These are phyloP conservation scores for Panthera tigris DNA, from an alignment of 2,113 vertebrate genomes.

Conservation along the genomic window DNA sequence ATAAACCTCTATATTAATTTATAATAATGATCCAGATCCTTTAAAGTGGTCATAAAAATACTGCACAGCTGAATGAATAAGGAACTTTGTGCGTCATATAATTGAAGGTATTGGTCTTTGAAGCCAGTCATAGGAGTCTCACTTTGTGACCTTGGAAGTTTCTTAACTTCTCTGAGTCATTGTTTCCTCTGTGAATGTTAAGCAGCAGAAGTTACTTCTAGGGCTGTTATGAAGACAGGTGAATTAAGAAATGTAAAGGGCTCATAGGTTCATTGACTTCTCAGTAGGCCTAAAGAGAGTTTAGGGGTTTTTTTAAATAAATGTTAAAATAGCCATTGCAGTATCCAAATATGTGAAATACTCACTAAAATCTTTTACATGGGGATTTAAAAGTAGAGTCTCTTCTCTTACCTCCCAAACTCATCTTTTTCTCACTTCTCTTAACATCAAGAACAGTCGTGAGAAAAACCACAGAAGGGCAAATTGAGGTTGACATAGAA, in stretches of 20 bases:
- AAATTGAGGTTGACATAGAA: neutral
- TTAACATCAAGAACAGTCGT: neutral
- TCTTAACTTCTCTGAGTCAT: neutral
- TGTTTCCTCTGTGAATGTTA: neutral
- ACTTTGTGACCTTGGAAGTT: neutral
- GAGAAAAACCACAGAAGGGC: neutral
- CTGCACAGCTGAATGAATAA: neutral
- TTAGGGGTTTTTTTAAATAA: neutral
- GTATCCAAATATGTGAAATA: neutral
- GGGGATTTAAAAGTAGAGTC: neutral
- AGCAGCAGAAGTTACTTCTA: neutral
- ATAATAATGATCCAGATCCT: conserved; percentile 9
- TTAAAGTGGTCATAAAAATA: conserved; percentile 11
- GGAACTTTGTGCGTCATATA: neutral
- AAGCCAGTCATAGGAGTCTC: neutral
- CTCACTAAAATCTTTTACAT: neutral
- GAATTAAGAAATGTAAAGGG: neutral
- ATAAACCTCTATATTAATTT: neutral
- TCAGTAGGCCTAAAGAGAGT: neutral
- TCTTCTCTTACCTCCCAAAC: neutral
- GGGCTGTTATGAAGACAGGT: neutral
- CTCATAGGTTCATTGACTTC: neutral
- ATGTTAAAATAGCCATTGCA: neutral
- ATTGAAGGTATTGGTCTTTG: neutral
- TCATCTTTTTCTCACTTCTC: neutral